Percentiles rank a stretch among this genome's conserved stretches.
Conservation (phyloP, 2,113 vertebrate genomes). For the Aleadryas rufinucha region DNA sequence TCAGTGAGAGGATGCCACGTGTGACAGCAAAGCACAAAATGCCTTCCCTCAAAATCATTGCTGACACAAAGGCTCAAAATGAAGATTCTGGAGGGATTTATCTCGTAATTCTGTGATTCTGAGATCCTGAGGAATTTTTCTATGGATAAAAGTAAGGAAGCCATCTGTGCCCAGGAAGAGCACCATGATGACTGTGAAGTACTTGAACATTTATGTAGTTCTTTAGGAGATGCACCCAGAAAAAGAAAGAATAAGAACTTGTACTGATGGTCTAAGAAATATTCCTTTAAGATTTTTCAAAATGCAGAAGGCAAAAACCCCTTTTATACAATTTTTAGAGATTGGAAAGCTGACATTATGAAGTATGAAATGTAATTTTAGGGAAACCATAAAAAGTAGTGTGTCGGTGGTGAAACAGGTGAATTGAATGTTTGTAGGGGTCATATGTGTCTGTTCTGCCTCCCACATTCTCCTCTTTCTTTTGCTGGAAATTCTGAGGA, state of each 20-base stretch:
- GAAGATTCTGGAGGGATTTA: background rate
- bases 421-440: background rate
- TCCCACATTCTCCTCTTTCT: background rate
- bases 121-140: background rate
- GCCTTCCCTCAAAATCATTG: background rate
- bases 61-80: background rate
- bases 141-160: background rate
- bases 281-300: background rate
- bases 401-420: background rate
- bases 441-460: background rate
- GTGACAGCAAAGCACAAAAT: background rate
- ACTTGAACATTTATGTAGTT: background rate
- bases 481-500: background rate
- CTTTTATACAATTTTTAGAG: background rate
- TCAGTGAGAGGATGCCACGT: background rate
- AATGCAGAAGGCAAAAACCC: background rate
- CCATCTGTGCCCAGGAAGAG: background rate
- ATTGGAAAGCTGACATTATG: background rate
- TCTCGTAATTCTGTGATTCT: background rate
- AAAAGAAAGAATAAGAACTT: background rate
- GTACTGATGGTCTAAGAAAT: background rate
- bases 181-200: fast-evolving
- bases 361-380: background rate
- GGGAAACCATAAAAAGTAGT: background rate
- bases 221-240: background rate